Evolutionary conservation across 2,888 invertebrate genomes (phyloP), one percentile per base, ranked within the genome.

Genomic region (Caenorhabditis sp.): DNA sequence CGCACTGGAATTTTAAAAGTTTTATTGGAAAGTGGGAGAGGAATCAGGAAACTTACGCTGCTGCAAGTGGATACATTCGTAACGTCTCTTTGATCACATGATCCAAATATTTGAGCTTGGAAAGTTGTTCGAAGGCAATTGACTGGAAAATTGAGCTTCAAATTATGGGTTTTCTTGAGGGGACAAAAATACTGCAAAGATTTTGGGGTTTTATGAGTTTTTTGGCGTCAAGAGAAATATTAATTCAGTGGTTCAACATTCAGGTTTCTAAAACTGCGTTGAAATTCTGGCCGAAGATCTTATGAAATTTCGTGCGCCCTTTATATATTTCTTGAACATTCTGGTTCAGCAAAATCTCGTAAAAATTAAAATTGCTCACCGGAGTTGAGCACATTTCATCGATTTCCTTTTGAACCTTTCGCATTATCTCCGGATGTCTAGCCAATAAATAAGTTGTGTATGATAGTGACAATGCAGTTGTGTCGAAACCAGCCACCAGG

Each of bases 401-500:
- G 3, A 78, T 64, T 54, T 81, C 79, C 23, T 70, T 63, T 56
- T 76, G 77, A 1, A 75, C 20, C 43, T 76, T 77, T 43, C 59
- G 54, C 50, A 63, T 62, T 17, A 68, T 61, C 59, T 77, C 67
- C 1, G 87, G 89, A 80, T 90, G 87, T 54, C 83, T 85, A 12
- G 89, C 89, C 67, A 90, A 84, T 63, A 89, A 87, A 75, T 89
- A 89, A 66, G 89, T 86, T 12, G 88, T 84, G 79, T 89, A 90
- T n/a, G 88, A 88, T 8, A 91, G 81, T 1, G 89, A 87, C 1
- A 89, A 88, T 12, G 90, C 89, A 0, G 90, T 90, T 0, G 91
- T 91, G 77, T 91, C 90, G 73, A 90, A 91, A 0, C 91, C 90
- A 21, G 89, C 90, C 56, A 90, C 77, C 26, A 90, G 82, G 76